These are phyloP conservation scores for Antrozous pallidus DNA, from an alignment of 2,797 vertebrate species.

Conservation along the genomic window DNA sequence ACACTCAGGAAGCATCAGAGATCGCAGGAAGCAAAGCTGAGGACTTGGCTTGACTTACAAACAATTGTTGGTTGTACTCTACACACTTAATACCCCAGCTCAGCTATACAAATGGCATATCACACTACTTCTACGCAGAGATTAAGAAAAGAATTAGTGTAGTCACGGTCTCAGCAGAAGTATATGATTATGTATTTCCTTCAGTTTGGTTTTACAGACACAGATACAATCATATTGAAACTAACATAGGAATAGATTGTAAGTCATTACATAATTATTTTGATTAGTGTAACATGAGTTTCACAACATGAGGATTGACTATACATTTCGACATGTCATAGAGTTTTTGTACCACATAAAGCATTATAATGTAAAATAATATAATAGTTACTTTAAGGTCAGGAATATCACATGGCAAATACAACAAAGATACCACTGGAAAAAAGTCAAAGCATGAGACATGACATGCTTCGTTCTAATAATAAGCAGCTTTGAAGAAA, in stretches of 20 bases:
- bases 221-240: constrained; percentile 56
- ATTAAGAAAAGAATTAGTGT: constrained; percentile 63
- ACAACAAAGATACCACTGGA: constrained; percentile 25
- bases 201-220: constrained; percentile 72
- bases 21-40: constrained; percentile 45
- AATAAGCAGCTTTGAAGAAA: constrained; percentile 66
- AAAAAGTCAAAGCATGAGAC: constrained; percentile 25
- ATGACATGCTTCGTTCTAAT: constrained; percentile 41
- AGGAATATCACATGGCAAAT: constrained; percentile 48
- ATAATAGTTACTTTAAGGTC: constrained; percentile 53
- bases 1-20: constrained; percentile 42
- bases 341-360: constrained; percentile 57
- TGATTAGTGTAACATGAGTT: constrained; percentile 55
- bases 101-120: constrained; percentile 44
- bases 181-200: constrained; percentile 58
- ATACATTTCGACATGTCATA: constrained; percentile 17
- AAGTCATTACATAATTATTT: constrained; percentile 68
- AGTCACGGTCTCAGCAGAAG: constrained; percentile 74
- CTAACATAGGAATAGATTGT: constrained; percentile 46
- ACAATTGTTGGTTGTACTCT: constrained; percentile 51
- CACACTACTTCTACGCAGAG: constrained; percentile 63
- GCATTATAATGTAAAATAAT: constrained; percentile 50
- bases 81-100: constrained; percentile 66
- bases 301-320: constrained; percentile 44
- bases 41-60: constrained; percentile 53